A percentile compares a stretch with the other conserved stretches of the same genome.
Evolutionary conservation across 2,888 invertebrate genomes (phyloP).

Genomic region (Eucera pruinosa): DNA sequence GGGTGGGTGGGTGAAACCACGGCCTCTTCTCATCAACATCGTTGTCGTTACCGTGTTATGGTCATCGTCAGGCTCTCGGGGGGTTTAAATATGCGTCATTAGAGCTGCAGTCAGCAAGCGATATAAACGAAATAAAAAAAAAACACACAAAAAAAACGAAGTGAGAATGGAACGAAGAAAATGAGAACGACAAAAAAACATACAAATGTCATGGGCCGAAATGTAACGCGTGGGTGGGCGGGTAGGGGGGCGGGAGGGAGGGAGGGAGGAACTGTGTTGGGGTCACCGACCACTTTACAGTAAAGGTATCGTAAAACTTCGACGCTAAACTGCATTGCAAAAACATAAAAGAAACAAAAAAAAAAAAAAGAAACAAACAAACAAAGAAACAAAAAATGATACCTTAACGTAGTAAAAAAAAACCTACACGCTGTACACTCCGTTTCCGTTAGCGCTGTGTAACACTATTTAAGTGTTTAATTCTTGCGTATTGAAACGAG

Average conservation of each 20-base stretch:
- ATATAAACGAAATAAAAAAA: constrained; percentile 26
- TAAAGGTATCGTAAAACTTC: constrained; percentile 72
- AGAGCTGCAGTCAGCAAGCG: constrained; percentile 41
- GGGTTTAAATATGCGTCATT: constrained; percentile 56
- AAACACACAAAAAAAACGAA: constrained; percentile 57
- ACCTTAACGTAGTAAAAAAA: constrained; percentile 66
- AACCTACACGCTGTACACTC: constrained; percentile 72
- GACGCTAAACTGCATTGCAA: constrained; percentile 50
- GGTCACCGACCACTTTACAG: constrained; percentile 72
- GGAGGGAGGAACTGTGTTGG: constrained; percentile 71
- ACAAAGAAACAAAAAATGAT: constrained; percentile 55
- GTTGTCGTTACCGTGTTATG: constrained; percentile 80
- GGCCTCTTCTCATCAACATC: constrained; percentile 84
- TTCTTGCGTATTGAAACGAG: constrained; percentile 75
- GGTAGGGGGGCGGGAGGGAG: constrained; percentile 72
- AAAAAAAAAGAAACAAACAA: constrained; percentile 49
- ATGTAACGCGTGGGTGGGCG: constrained; percentile 76
- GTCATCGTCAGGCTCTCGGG: constrained; percentile 67
- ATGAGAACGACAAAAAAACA: constrained; percentile 68
- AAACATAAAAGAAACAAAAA: no score
- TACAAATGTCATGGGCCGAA: constrained; percentile 76
- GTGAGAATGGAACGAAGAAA: constrained; percentile 61
- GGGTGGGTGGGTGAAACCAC: constrained; percentile 85
- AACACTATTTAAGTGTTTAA: constrained; percentile 76
- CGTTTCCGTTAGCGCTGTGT: constrained; percentile 76